Evolutionary conservation across 2,113 vertebrate genomes (phyloP), one percentile per base, ranked within the genome.

Genomic region (Heterotis niloticus): DNA sequence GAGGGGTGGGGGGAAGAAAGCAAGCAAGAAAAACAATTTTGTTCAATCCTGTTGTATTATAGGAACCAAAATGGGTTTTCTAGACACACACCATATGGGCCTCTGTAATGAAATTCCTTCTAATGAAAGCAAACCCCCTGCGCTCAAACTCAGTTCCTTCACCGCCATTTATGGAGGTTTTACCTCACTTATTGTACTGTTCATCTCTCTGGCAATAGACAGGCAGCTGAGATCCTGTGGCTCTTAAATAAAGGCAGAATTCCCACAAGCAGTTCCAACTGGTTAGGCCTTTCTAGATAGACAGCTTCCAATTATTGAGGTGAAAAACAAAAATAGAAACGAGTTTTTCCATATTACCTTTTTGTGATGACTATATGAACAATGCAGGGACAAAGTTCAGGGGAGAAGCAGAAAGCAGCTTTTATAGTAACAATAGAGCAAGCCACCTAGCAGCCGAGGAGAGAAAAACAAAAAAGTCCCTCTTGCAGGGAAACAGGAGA

Each of bases 251-350:
- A 51, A 52, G 3, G 52, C 52, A 18, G 16, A 71, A n/a, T 71
- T 71, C 13, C 4, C 20, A 44, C 20, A 69, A 34, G 28, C 34
- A 69, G 34, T 44, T 69, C 28, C 29, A 69, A 34, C 67, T 34
- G 44, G 67, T 69, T 18, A 44, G 29, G 12, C 11, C n/a, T 11
- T 24, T 65, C 28, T 67, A 12, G 23, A 26, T n/a, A 26, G 26
- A 66, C 11, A 51, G 68, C 34, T 70, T 70, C 51, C 68, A 51
- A 70, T 70, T 44, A 70, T 34, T 70, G 34, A 20, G 14, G n/a
- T 70, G 7, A 70, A 17, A 70, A 70, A 70, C 34, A 51, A 44
- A 70, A 51, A 51, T 20, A n/a, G 7, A 44, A 44, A 44, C 34
- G 7, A 44, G 7, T 44, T 44, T 4, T 2, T 44, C 34, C 34